phyloP scores from a whole-genome alignment of 2,888 invertebrate genomes.

The Apodemia mormo region DNA sequence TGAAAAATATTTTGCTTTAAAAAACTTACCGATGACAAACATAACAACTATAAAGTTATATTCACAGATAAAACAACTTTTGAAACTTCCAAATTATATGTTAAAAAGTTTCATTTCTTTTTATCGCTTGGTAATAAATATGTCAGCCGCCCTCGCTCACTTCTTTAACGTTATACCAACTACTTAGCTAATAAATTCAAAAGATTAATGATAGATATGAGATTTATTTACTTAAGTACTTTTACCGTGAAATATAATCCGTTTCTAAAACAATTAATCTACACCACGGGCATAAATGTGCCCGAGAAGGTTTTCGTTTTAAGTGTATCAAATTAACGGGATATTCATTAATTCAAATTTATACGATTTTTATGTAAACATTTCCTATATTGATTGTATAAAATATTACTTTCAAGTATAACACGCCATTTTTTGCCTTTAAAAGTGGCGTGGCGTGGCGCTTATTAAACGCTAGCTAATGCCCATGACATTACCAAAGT shows the following conservation, averaged over 20 bases:
- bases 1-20: background rate
- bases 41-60: background rate
- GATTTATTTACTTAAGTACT: slow-evolving; percentile 72
- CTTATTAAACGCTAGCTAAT: no score
- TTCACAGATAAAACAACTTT: slow-evolving; percentile 39
- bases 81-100: slow-evolving; percentile 56
- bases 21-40: slow-evolving; percentile 1
- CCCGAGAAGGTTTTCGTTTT: background rate
- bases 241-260: slow-evolving; percentile 68
- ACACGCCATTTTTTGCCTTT: no score
- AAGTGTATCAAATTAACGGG: background rate
- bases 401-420: background rate
- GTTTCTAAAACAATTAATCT: slow-evolving; percentile 70
- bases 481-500: no score
- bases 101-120: slow-evolving; percentile 59
- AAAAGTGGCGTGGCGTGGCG: no score
- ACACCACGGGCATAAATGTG: background rate
- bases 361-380: background rate
- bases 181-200: slow-evolving; percentile 67
- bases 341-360: background rate
- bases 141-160: slow-evolving; percentile 63
- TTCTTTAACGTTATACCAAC: slow-evolving; percentile 56
- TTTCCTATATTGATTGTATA: background rate
- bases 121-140: slow-evolving; percentile 71
- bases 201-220: slow-evolving; percentile 74